A percentile compares a stretch with the other conserved stretches of the same genome.
phyloP scores from a whole-genome alignment of 2,113 vertebrate genomes.

The Lagopus muta region DNA sequence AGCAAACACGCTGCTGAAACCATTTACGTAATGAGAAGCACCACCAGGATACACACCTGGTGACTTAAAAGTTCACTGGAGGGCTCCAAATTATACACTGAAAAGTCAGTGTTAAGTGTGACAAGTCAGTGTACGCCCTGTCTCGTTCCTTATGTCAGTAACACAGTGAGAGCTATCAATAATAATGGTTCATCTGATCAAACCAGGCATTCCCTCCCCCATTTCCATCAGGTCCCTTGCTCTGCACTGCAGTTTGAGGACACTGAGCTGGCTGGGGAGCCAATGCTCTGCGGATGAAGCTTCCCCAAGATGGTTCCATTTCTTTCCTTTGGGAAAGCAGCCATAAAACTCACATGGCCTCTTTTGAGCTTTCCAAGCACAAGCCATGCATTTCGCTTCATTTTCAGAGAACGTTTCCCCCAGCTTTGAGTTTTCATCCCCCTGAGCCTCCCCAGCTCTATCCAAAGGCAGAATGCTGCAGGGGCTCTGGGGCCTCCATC shows the following conservation, averaged over 20 bases:
- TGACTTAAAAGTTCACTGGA: neutral
- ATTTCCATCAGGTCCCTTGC: neutral
- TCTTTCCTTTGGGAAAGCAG: neutral
- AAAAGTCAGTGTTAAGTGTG: neutral
- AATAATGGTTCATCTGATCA: neutral
- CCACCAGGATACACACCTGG: rapidly evolving
- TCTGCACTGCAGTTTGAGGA: neutral
- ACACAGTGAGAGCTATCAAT: neutral
- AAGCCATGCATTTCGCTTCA: rapidly evolving
- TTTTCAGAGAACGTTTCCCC: neutral
- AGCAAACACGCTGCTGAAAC: neutral
- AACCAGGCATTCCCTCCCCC: neutral
- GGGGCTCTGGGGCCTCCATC: neutral
- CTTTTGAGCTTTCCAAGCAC: rapidly evolving
- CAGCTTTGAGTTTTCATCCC: neutral
- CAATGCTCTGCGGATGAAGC: neutral
- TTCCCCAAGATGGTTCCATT: neutral
- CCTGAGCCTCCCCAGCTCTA: neutral
- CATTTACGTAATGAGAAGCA: neutral
- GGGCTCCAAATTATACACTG: neutral
- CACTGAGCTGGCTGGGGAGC: neutral
- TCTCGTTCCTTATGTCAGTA: neutral
- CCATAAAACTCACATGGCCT: rapidly evolving
- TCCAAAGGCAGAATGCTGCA: rapidly evolving
- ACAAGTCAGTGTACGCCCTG: rapidly evolving